These are phyloP conservation scores for Notarius quadriscutis DNA, from an alignment of 2,113 vertebrate species.

Conservation along the genomic window DNA sequence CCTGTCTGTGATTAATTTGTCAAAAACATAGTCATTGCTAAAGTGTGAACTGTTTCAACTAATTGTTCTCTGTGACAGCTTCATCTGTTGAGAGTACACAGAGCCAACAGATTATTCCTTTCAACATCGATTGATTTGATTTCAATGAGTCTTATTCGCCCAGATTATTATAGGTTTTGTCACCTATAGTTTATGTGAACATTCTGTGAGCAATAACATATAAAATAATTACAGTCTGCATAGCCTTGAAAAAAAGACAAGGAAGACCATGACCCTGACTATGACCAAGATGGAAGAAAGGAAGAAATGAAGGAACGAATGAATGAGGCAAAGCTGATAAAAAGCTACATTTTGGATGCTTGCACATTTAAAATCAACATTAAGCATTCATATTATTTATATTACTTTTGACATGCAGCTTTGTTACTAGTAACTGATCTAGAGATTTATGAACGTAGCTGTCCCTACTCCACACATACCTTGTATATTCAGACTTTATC, in stretches of 20 bases:
- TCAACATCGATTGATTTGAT: neutral
- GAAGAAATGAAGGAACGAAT: no score
- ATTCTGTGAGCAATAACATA: neutral
- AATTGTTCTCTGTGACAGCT: neutral
- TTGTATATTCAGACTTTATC: neutral
- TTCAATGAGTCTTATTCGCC: neutral
- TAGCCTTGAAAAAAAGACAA: neutral
- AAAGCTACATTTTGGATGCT: neutral
- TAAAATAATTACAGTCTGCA: neutral
- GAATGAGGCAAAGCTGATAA: neutral
- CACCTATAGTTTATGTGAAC: neutral
- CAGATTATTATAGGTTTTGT: neutral
- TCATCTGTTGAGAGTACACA: neutral
- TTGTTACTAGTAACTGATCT: neutral
- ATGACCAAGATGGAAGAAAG: no score
- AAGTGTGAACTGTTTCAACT: no score
- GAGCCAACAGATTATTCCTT: neutral
- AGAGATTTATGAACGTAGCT: neutral
- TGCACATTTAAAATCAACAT: neutral
- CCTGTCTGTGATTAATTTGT: no score
- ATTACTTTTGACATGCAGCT: neutral
- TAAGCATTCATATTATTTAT: neutral
- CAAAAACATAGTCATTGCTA: no score
- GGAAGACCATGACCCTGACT: neutral
- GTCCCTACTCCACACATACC: neutral